A percentile compares a stretch with the other conserved stretches of the same genome.
phyloP scores from a whole-genome alignment of 2,888 invertebrate species.

The Junonia oenone region DNA sequence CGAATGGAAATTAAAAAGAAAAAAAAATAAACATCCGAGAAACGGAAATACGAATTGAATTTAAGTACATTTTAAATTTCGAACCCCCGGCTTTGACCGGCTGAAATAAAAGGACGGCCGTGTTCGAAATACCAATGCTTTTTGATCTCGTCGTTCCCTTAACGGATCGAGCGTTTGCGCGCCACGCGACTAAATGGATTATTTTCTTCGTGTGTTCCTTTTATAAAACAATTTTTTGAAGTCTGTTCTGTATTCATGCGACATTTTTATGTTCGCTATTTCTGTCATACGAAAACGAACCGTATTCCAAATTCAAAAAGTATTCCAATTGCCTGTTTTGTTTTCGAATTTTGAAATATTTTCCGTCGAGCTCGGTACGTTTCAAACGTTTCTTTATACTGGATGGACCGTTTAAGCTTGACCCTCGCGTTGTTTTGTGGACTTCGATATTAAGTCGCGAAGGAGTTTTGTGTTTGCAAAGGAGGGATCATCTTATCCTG shows the following conservation, averaged over 20 bases:
- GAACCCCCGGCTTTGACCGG: constrained; percentile 65
- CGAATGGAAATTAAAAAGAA: constrained; percentile 71
- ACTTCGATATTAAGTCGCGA: not conserved
- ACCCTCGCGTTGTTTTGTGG: constrained; percentile 35
- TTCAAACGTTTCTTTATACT: constrained; percentile 17
- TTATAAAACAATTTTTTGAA: constrained; percentile 48
- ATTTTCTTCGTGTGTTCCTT: constrained; percentile 73
- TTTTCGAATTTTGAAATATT: not conserved
- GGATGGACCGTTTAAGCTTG: constrained; percentile 40
- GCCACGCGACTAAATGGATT: constrained; percentile 77
- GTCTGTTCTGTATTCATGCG: constrained; percentile 29
- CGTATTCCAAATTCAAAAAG: not conserved
- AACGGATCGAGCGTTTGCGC: constrained; percentile 64
- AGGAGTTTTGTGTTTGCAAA: not conserved
- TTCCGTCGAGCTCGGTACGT: not conserved
- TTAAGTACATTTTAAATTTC: constrained; percentile 76
- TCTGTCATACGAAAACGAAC: not conserved
- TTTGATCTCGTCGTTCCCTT: constrained; percentile 72
- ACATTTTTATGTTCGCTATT: constrained; percentile 9
- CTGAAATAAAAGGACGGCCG: constrained; percentile 68
- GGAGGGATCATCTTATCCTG: constrained; percentile 44
- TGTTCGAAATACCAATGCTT: constrained; percentile 61
- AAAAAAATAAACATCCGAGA: constrained; percentile 54
- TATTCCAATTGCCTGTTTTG: not conserved
- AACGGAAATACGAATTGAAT: constrained; percentile 74